Percentiles rank a stretch among this genome's conserved stretches.
Evolutionary conservation across 2,888 invertebrate genomes (phyloP).

Genomic region (Drosophila borealis): DNA sequence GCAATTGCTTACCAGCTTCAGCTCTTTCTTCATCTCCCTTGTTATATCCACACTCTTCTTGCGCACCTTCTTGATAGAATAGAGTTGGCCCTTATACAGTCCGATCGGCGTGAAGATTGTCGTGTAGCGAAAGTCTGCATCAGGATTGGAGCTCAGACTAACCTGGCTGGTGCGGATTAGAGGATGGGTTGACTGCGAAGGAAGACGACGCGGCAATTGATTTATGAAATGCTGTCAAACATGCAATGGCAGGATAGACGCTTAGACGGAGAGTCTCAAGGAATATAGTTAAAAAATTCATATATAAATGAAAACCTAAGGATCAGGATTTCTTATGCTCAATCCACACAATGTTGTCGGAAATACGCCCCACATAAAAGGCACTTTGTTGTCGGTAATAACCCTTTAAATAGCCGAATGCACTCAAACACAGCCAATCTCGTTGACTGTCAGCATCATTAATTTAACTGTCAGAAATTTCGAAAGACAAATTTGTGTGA

Average conservation of each 20-base stretch:
- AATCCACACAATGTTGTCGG: too few relatives aligned
- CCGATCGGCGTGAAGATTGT: conserved; percentile 96
- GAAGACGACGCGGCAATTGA: conserved; percentile 57
- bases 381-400: too few relatives aligned
- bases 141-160: conserved; percentile 96
- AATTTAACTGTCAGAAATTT: conserved; percentile 4
- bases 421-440: background rate
- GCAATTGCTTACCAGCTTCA: conserved; percentile 90
- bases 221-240: conserved; percentile 56
- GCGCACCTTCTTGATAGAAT: conserved; percentile 93
- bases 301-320: background rate
- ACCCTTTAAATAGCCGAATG: too few relatives aligned
- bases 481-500: background rate
- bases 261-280: too few relatives aligned
- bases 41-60: conserved; percentile 95
- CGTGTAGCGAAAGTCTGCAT: conserved; percentile 95
- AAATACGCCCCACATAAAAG: too few relatives aligned
- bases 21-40: conserved; percentile 95
- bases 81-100: conserved; percentile 93
- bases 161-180: conserved; percentile 93
- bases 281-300: background rate
- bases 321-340: too few relatives aligned
- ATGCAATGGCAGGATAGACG: conserved; percentile 32
- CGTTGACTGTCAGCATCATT: conserved; percentile 13
- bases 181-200: conserved; percentile 86